phyloP scores from a whole-genome alignment of 1,140 invertebrate genomes.

The Contarinia nasturtii region DNA sequence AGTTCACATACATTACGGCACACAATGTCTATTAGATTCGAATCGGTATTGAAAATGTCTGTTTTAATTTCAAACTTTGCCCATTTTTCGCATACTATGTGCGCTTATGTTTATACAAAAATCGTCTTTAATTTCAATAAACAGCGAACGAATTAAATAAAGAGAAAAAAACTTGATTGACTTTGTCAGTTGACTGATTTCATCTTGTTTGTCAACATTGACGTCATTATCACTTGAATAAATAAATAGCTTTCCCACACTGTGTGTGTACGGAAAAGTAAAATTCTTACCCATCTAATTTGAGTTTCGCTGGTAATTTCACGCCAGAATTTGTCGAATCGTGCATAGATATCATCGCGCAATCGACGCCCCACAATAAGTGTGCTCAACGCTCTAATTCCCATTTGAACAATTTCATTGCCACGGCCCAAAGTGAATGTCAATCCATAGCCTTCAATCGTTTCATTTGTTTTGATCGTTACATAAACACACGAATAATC shows the following conservation, averaged over 20 bases:
- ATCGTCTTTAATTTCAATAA: no score
- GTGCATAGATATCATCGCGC: conserved; percentile 44
- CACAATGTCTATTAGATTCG: background rate
- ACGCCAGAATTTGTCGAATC: conserved; percentile 65
- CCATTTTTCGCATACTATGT: no score
- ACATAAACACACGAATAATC: conserved; percentile 86
- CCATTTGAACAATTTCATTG: conserved; percentile 64
- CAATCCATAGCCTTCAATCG: conserved; percentile 52
- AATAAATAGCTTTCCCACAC: background rate
- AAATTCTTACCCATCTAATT: conserved; percentile 60
- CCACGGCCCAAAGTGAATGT: conserved; percentile 71
- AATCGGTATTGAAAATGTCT: no score
- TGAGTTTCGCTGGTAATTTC: conserved; percentile 70
- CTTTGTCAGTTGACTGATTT: no score
- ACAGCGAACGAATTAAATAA: no score
- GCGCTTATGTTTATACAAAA: no score
- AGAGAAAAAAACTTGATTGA: no score
- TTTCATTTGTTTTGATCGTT: conserved; percentile 41
- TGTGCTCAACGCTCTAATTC: conserved; percentile 42
- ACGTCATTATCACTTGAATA: no score
- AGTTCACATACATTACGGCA: background rate
- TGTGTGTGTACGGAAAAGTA: background rate
- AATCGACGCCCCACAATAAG: conserved; percentile 43
- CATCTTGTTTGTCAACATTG: no score
- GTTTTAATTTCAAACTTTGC: no score